Percentiles rank a stretch among this genome's conserved stretches.
Evolutionary conservation across 1,140 invertebrate genomes (phyloP).

Genomic region (Zophobas morio): DNA sequence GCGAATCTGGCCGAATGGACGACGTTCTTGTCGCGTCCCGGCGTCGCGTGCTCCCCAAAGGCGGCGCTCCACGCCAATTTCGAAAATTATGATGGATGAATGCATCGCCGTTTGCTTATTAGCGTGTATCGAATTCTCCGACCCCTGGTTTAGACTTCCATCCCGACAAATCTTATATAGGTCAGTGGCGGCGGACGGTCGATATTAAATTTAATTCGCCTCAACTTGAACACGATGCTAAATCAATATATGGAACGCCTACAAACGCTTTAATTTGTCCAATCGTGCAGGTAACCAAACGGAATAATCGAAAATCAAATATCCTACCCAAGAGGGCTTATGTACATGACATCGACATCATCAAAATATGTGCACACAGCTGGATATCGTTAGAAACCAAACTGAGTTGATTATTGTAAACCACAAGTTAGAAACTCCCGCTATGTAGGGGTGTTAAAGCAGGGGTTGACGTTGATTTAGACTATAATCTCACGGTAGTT

Average conservation of each 20-base stretch:
- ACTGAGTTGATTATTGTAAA: no score
- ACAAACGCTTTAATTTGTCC: conserved; percentile 10
- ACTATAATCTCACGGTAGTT: no score
- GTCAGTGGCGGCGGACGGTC: conserved; percentile 15
- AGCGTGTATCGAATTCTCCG: conserved; percentile 42
- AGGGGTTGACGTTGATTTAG: no score
- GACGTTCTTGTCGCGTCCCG: conserved; percentile 53
- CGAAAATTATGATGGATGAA: conserved; percentile 57
- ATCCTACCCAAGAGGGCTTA: neutral
- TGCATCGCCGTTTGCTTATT: conserved; percentile 55
- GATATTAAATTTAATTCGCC: conserved; percentile 30
- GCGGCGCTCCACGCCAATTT: conserved; percentile 50
- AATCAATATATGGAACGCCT: conserved; percentile 28
- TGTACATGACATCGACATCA: no score
- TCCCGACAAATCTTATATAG: conserved; percentile 34
- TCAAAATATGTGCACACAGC: no score
- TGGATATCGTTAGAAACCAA: no score
- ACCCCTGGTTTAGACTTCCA: conserved; percentile 11
- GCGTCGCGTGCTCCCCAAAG: conserved; percentile 52
- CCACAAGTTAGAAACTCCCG: no score
- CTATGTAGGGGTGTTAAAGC: no score
- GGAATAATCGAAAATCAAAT: conserved; percentile 37
- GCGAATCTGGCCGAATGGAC: conserved; percentile 50
- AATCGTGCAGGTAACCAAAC: conserved; percentile 9
- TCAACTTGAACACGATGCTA: conserved; percentile 3